Evolutionary conservation across 2,888 invertebrate species (phyloP).

Genomic region (Netelia fuscicornis): DNA sequence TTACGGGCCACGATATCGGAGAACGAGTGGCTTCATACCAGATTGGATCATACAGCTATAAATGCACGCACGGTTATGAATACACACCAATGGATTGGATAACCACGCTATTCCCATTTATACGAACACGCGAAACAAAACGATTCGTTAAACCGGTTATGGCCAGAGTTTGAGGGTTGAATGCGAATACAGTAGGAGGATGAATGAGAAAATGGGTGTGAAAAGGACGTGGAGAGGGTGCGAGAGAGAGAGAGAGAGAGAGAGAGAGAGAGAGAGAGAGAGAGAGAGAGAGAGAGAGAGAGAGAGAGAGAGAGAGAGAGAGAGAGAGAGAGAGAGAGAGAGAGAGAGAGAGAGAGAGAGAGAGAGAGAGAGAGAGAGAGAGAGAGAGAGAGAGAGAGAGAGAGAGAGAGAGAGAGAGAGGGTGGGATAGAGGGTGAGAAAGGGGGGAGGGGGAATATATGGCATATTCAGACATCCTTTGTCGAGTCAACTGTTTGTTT

Average conservation of each 20-base stretch:
- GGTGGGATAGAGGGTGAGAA: too few species aligned
- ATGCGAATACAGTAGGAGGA: background rate
- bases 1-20: background rate
- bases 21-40: background rate
- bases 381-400: too few species aligned
- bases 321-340: too few species aligned
- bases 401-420: too few species aligned
- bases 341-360: too few species aligned
- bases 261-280: too few species aligned
- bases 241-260: too few species aligned
- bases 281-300: too few species aligned
- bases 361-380: too few species aligned
- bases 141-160: conserved; percentile 22
- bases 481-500: background rate
- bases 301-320: too few species aligned
- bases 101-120: conserved; percentile 27
- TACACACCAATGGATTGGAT: conserved; percentile 26
- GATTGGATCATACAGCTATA: background rate
- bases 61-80: background rate
- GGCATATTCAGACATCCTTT: background rate
- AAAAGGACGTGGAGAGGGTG: too few species aligned
- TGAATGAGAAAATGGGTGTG: conserved; percentile 1
- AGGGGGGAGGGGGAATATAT: too few species aligned
- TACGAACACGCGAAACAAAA: conserved; percentile 14
- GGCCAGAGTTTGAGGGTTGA: background rate